Evolutionary conservation across 1,140 invertebrate genomes (phyloP).

Genomic region (Augochlora pura): DNA sequence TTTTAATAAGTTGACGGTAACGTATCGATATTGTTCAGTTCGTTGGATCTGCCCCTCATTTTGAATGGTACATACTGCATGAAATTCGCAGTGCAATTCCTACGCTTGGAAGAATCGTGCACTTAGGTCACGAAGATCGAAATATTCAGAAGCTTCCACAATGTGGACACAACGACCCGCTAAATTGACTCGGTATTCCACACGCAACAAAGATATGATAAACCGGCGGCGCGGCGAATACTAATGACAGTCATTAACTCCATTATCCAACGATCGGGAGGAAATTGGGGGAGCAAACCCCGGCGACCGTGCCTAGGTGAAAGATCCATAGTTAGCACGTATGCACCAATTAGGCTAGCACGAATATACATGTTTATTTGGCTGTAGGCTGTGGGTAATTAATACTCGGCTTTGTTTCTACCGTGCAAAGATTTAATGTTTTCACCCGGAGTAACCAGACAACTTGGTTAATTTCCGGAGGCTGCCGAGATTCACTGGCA

Average conservation of each 20-base stretch:
- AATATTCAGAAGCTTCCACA: no score
- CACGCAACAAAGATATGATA: conserved; percentile 31
- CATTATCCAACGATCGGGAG: conserved; percentile 19
- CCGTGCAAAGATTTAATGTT: background rate
- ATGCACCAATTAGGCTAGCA: background rate
- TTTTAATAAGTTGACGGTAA: no score
- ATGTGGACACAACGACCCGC: background rate
- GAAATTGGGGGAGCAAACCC: background rate
- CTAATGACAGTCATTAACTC: conserved; percentile 33
- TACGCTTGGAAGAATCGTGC: no score
- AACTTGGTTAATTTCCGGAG: background rate
- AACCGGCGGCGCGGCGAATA: conserved; percentile 14
- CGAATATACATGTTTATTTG: no score
- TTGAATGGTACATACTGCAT: no score
- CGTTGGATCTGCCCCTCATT: no score
- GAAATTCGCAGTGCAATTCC: no score
- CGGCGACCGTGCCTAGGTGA: background rate
- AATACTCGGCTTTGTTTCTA: no score
- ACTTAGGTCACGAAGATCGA: background rate
- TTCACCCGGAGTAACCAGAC: background rate
- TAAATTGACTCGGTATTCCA: conserved; percentile 18
- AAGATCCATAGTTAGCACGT: conserved; percentile 1
- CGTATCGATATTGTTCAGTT: no score
- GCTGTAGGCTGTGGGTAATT: no score
- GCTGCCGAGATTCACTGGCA: background rate